Base-by-base conservation (phyloP, 2,797 vertebrate genomes). In the Falco columbarius region DNA sequence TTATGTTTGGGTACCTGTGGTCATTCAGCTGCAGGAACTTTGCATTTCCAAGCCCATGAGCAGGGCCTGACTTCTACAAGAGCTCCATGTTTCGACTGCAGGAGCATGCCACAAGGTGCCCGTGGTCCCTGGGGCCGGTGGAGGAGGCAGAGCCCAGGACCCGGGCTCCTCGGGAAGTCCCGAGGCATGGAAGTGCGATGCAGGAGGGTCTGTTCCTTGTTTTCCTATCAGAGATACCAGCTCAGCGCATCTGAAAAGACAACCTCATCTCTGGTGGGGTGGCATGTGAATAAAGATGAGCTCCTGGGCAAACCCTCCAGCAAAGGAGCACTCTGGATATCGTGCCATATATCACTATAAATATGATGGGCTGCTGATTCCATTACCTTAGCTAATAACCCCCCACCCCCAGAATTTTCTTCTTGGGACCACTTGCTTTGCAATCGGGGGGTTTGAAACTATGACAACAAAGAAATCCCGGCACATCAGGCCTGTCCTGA, bases 301-400 rank as follows among this genome's bases (percentile, higher is more conserved):
- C 89, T 94, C 83, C 49, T 49, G 47, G 90, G 75, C 10, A 21
- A 94, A 84, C 67, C 89, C 83, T 86, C 67, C 67, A 56, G 92
- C 81, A 36, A 59, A 40, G n/a, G 46, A 92, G 61, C 11, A 26
- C 89, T 91, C 88, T 88, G 91, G 94, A 79, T 95, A 92, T 95
- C 90, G 82, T 65, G 70, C 56, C 90, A 83, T 97, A 93, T 73
- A 94, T 97, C 96, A 96, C 89, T 82, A 88, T 82, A 93, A 87
- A 94, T 34, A 88, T 62, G 55, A 61, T 38, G 75, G 75, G 72
- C 71, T 90, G 83, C 81, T 65, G 73, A 89, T 65, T n/a, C 36
- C 27, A 1, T 40, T 85, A 47, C 56, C 89, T 38, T 6, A 16
- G 62, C 91, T 89, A 90, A 96, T 88, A 91, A 97, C 91, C 72